Evolutionary conservation across 1,140 invertebrate genomes (phyloP).

Genomic region (Hylyphantes graminicola): DNA sequence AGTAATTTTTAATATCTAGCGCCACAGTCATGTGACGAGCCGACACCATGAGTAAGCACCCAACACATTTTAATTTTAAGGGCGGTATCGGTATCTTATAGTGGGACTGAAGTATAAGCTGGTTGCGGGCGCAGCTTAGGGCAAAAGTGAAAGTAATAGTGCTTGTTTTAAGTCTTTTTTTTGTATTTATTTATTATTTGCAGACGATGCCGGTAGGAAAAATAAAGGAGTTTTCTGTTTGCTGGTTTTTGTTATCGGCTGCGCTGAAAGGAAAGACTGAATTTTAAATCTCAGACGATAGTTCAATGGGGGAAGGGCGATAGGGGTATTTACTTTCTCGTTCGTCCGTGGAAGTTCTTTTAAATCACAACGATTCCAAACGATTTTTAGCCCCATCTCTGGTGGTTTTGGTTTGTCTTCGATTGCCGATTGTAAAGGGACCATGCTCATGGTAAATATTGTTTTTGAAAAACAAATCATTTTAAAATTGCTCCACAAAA

Average conservation of each 20-base stretch:
- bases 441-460: no score
- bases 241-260: constrained; percentile 12
- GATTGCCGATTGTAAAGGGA: no score
- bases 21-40: no score
- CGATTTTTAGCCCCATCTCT: constrained; percentile 10
- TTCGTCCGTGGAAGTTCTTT: constrained; percentile 1
- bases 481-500: no score
- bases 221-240: constrained; percentile 6
- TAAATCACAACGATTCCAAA: constrained; percentile 45
- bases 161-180: constrained; percentile 38
- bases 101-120: no score
- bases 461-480: no score
- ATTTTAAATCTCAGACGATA: constrained; percentile 46
- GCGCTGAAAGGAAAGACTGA: neutral
- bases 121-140: no score
- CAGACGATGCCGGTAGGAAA: neutral
- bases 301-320: neutral
- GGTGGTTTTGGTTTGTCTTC: no score
- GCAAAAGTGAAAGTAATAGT: constrained; percentile 37
- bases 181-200: constrained; percentile 54
- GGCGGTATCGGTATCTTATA: no score
- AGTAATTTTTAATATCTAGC: no score
- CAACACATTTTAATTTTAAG: no score
- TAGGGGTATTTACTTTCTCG: neutral
- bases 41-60: no score